Base-by-base conservation (phyloP, 1,140 invertebrate species). In the Oncopodura yosiiana region DNA sequence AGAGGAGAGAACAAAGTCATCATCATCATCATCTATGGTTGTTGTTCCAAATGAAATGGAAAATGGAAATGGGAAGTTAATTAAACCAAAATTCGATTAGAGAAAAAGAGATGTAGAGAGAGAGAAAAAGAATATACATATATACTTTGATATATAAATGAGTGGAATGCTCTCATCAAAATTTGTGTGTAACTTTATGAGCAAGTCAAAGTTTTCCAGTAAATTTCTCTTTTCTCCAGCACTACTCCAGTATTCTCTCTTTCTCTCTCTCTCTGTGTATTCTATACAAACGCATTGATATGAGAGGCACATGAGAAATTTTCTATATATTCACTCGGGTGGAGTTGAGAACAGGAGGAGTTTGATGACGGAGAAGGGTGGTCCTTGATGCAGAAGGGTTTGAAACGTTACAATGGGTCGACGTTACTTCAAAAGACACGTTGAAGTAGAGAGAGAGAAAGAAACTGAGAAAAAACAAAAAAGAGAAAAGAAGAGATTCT, bases 71-170 rank as follows among this genome's bases (percentile, higher is more conserved):
- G 49, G 57, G 21, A 53, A 60, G 57, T 54, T 60, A 60, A 60
- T 60, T 60, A 60, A 53, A 60, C 51, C 57, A 30, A 60, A 60
- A 60, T 60, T 60, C 51, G 57, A 60, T 60, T 60, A 60, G 52
- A 5, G n/a, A 34, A 26, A 24, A 8, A 26, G 18, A 8, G 30
- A 9, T 32, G 23, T 26, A 39, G 18, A 16, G 26, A 26, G 11
- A n/a, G 32, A 34, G 32, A n/a, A n/a, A n/a, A n/a, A n/a, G n/a
- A 36, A n/a, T 8, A 19, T 36, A 21, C 11, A 21, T 37, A n/a
- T 12, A n/a, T 23, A 3, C 30, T 23, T 16, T 39, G 37, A n/a
- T n/a, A n/a, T n/a, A n/a, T n/a, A 16, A 39, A n/a, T 41, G 50
- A 27, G 46, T 57, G 49, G 46, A 50, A 53, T 50, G 45, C 46